phyloP scores from a whole-genome alignment of 2,888 invertebrate genomes.

The Graphium colonna region DNA sequence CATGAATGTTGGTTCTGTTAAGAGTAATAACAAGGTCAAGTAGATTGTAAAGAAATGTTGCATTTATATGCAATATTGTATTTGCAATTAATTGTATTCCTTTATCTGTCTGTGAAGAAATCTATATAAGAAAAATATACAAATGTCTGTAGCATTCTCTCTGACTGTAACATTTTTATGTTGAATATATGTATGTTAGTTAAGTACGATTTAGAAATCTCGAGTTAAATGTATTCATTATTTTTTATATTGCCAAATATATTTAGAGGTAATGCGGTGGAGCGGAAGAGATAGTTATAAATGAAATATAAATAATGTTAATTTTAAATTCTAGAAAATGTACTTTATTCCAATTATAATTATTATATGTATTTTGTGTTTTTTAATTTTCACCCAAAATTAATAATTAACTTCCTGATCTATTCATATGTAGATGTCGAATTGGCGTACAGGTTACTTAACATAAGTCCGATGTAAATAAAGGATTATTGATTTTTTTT shows the following conservation, averaged over 20 bases:
- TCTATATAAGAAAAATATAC: slow-evolving; percentile 23
- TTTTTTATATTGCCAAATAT: slow-evolving; percentile 79
- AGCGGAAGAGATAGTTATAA: slow-evolving; percentile 61
- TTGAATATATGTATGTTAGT: slow-evolving; percentile 51
- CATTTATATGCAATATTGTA: not conserved
- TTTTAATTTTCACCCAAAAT: not conserved
- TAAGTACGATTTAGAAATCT: slow-evolving; percentile 63
- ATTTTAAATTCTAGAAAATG: slow-evolving; percentile 55
- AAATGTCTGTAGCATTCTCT: slow-evolving; percentile 31
- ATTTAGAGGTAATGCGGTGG: slow-evolving; percentile 71
- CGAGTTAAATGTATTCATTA: slow-evolving; percentile 73
- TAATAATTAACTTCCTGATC: too few relatives aligned
- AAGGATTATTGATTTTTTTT: too few relatives aligned
- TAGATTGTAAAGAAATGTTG: not conserved
- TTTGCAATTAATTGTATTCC: too few relatives aligned
- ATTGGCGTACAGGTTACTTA: too few relatives aligned
- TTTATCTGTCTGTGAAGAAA: not conserved
- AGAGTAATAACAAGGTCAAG: too few relatives aligned
- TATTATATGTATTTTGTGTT: slow-evolving; percentile 28
- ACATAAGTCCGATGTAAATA: too few relatives aligned
- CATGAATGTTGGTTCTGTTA: too few relatives aligned
- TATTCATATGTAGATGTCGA: too few relatives aligned
- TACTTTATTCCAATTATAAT: slow-evolving; percentile 42
- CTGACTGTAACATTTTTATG: slow-evolving; percentile 39
- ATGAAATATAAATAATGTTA: slow-evolving; percentile 67